Base-by-base conservation (phyloP, 2,113 vertebrate genomes). In the Equus quagga region DNA sequence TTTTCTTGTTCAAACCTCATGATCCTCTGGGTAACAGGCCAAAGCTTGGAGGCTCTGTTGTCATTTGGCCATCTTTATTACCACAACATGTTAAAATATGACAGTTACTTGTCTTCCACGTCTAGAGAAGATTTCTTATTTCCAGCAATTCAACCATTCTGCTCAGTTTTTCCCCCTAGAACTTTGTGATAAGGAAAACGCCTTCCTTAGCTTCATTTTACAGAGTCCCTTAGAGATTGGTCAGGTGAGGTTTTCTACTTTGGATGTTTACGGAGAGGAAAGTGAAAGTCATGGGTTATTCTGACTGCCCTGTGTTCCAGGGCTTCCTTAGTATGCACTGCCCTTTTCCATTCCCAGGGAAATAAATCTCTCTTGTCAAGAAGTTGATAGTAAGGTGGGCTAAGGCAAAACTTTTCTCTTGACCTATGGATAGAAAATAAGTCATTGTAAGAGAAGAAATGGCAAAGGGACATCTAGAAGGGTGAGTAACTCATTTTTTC, bases 391-490 rank as follows among this genome's bases (percentile, higher is more conserved):
- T 87, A 83, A 96, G 97, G 80, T 89, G 79, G 94, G 86, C 97
- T 97, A 96, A 97, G 96, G 92, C 92, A 95, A 87, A 97, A 96
- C 91, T 98, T 95, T 75, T 92, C 89, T 97, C 80, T 98, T 97
- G 92, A 73, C 82, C 97, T 94, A 18, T 84, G 94, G 94, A 94
- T 96, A 96, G 90, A 96, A 97, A 98, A 60, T 97, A 94, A 98
- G 97, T 96, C 91, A 94, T 70, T 98, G 69, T 97, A 97, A 97
- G 96, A 89, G 49, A 97, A 86, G 96, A 83, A 94, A 89, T 96
- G 96, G 94, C 70, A 96, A 97, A 78, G 79, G 92, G 82, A 58
- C 92, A 91, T 7, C 96, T 93, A 90, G 95, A 82, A 96, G 85
- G 73, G 93, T 33, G 15, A 96, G 97, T 94, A 98, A 97, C 86